Evolutionary conservation across 2,113 vertebrate species (phyloP).

Genomic region (Eleginops maclovinus): DNA sequence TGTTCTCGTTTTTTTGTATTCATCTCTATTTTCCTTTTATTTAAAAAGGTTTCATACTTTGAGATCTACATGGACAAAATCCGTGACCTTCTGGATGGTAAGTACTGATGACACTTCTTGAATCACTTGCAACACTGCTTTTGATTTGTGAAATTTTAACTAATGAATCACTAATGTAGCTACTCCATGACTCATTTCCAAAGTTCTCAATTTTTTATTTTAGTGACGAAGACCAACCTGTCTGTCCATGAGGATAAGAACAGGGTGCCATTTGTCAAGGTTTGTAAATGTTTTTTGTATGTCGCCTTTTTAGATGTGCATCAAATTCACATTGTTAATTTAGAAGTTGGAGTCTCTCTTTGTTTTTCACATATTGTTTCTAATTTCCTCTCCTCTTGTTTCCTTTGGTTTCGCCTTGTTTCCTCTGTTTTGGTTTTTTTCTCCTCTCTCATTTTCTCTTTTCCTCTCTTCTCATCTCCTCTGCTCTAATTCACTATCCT

Average conservation of each 20-base stretch:
- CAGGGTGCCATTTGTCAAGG: conserved; percentile 92
- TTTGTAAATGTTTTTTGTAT: conserved; percentile 60
- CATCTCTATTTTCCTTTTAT: no score
- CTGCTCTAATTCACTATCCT: neutral
- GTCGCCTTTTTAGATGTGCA: neutral
- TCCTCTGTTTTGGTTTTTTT: neutral
- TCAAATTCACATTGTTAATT: neutral
- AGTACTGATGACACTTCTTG: conserved; percentile 59
- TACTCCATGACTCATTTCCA: neutral
- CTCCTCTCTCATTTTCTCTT: neutral
- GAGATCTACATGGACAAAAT: conserved; percentile 97
- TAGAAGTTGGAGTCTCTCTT: no score
- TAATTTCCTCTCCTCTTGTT: neutral
- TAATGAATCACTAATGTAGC: neutral
- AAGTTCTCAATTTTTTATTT: conserved; percentile 33
- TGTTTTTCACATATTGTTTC: no score
- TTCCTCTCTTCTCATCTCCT: neutral
- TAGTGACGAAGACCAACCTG: conserved; percentile 93
- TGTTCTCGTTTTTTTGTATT: neutral
- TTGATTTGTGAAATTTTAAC: conserved; percentile 4
- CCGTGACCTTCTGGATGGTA: conserved; percentile 92
- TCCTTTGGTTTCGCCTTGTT: neutral
- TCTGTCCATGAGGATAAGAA: conserved; percentile 94
- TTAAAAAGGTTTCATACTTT: conserved; percentile 91
- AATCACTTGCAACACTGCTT: neutral